Conservation (phyloP, 2,113 vertebrate genomes). For the Salvelinus alpinus region DNA sequence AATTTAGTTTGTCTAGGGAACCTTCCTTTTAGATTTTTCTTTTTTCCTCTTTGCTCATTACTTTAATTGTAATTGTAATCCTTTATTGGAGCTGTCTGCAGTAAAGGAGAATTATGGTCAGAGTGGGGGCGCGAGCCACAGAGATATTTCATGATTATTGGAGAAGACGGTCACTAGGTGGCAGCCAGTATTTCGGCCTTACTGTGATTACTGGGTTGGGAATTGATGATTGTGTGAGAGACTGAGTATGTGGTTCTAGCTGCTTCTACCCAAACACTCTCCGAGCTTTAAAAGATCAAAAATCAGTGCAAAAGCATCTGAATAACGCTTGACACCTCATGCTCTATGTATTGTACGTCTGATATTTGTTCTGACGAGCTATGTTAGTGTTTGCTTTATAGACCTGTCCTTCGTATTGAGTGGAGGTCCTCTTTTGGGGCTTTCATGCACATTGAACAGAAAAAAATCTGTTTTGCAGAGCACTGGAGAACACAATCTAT, state of each 20-base stretch:
- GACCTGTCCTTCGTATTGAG: too few species aligned
- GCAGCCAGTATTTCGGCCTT: slow-evolving; percentile 70
- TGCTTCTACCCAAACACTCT: slow-evolving; percentile 13
- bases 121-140: slow-evolving; percentile 67
- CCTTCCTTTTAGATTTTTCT: slow-evolving; percentile 67
- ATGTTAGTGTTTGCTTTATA: slow-evolving; percentile 11
- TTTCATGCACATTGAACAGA: background rate
- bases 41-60: slow-evolving; percentile 78
- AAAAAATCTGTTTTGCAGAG: background rate
- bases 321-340: slow-evolving; percentile 24
- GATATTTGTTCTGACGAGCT: slow-evolving; percentile 3
- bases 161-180: slow-evolving; percentile 79
- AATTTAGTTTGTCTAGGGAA: slow-evolving; percentile 74
- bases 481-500: background rate
- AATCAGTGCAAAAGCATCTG: slow-evolving; percentile 32
- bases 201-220: slow-evolving; percentile 66
- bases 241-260: slow-evolving; percentile 20
- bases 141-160: slow-evolving; percentile 81
- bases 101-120: slow-evolving; percentile 79
- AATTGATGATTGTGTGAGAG: slow-evolving; percentile 37
- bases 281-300: slow-evolving; percentile 32
- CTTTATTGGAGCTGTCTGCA: slow-evolving; percentile 80
- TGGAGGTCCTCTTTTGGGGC: background rate
- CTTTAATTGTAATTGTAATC: slow-evolving; percentile 82
- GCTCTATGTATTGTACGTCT: slow-evolving; percentile 10